Evolutionary conservation across 1,140 invertebrate genomes (phyloP), one percentile per base, ranked within the genome.

Genomic region (Microplitis mediator): DNA sequence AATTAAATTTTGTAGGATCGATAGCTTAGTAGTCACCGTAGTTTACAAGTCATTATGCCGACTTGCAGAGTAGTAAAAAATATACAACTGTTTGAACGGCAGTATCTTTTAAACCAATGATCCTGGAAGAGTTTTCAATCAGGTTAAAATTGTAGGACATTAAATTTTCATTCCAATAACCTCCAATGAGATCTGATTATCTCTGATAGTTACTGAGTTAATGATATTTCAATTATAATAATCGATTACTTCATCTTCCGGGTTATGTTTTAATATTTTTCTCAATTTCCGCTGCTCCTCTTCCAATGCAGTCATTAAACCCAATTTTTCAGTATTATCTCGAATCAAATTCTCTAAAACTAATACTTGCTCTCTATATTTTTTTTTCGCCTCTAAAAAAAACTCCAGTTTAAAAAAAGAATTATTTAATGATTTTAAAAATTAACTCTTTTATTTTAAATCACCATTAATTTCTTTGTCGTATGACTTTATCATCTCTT

Each of bases 241-340:
- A 23, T 23, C 1, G 14, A 4, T 77, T 83, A 83, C 82, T 35
- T 82, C 74, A 9, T 81, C 73, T 31, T 75, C 65, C 4, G 74
- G 65, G n/a, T 54, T 39, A 23, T 76, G 66, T 13, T 87, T 80
- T 8, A 88, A 68, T 8, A 88, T 51, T 66, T 84, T 82, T 2
- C 77, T 74, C 3, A 91, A 76, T 54, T 89, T 84, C 2, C 83
- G 80, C 71, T 88, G 87, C 76, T 92, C 89, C 65, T 89, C 88
- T 39, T 88, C 86, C n/a, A 92, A 79, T 32, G 90, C 80, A 0
- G 87, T 85, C 1, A 91, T 52, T 8, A 91, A 82, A 74, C 89
- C 90, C n/a, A 90, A 74, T 71, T 89, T 90, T 65, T 89, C 86
- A 0, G 90, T 90, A 72, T 90, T 90, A 39, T 87, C 84, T 63